Conservation (phyloP, 2,113 vertebrate genomes). For the Heterocephalus glaber region DNA sequence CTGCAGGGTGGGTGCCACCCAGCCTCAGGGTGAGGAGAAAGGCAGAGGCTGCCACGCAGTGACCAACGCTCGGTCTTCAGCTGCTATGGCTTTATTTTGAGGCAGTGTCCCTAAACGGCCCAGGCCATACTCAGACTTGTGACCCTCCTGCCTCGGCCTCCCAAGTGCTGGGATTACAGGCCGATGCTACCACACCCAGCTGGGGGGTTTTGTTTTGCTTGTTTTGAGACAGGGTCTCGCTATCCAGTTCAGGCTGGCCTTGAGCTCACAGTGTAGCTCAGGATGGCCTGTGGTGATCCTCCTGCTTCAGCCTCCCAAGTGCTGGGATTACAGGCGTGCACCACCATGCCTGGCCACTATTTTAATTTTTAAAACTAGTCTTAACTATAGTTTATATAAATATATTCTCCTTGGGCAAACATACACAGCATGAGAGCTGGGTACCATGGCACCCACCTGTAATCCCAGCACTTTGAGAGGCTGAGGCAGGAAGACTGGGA, state of each 20-base stretch:
- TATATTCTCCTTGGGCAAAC: background rate
- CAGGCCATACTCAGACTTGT: background rate
- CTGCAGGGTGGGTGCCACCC: fast-evolving
- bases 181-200: background rate
- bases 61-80: background rate
- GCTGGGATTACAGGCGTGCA: background rate
- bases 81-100: background rate
- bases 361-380: background rate
- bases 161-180: background rate
- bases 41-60: background rate
- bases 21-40: background rate
- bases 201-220: background rate
- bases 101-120: background rate
- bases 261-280: too few species aligned
- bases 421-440: background rate
- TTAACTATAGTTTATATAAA: background rate
- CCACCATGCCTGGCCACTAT: background rate
- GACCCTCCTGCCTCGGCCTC: background rate
- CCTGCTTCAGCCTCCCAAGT: background rate
- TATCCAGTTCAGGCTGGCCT: background rate
- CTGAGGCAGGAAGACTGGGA: too few species aligned
- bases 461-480: background rate
- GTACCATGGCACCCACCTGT: background rate
- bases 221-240: background rate
- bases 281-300: too few species aligned